A percentile compares a stretch with the other conserved stretches of the same genome.
These are phyloP conservation scores for Lordiphosa clarofinis DNA, from an alignment of 1,140 invertebrate genomes.

Conservation along the genomic window DNA sequence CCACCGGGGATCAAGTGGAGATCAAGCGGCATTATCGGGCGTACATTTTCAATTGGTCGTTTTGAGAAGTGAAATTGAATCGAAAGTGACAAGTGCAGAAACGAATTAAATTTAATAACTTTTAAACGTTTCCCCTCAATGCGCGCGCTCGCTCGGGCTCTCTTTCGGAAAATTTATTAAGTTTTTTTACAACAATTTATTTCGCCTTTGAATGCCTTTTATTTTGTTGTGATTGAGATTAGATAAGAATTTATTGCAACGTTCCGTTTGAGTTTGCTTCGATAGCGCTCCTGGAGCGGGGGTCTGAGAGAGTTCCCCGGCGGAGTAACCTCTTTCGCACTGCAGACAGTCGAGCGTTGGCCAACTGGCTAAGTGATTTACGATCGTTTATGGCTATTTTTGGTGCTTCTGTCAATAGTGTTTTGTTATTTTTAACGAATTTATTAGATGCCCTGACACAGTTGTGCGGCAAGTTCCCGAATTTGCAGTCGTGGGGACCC, in stretches of 20 bases:
- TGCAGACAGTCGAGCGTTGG: constrained; percentile 15
- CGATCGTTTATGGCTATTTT: constrained; percentile 61
- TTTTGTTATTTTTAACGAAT: constrained; percentile 48
- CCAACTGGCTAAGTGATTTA: constrained; percentile 62
- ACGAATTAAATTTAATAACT: constrained; percentile 50
- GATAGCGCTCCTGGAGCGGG: constrained; percentile 34
- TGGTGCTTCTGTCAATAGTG: constrained; percentile 52
- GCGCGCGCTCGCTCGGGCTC: not conserved
- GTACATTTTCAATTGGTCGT: constrained; percentile 52
- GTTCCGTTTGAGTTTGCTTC: constrained; percentile 40
- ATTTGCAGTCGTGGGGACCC: constrained; percentile 4
- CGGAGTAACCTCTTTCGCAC: constrained; percentile 21
- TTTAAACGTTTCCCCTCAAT: constrained; percentile 1
- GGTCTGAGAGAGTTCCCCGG: constrained; percentile 12
- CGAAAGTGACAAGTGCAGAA: constrained; percentile 44
- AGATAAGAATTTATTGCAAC: constrained; percentile 77
- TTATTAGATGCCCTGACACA: constrained; percentile 36
- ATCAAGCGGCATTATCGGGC: constrained; percentile 70
- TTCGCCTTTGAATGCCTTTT: constrained; percentile 61
- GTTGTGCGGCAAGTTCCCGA: constrained; percentile 16
- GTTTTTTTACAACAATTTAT: constrained; percentile 50
- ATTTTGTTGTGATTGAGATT: constrained; percentile 75
- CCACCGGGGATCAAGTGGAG: constrained; percentile 76
- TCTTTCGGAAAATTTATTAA: constrained; percentile 39
- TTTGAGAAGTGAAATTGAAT: constrained; percentile 16